These are phyloP conservation scores for Myocastor coypus DNA, from an alignment of 2,113 vertebrate species.

Conservation along the genomic window DNA sequence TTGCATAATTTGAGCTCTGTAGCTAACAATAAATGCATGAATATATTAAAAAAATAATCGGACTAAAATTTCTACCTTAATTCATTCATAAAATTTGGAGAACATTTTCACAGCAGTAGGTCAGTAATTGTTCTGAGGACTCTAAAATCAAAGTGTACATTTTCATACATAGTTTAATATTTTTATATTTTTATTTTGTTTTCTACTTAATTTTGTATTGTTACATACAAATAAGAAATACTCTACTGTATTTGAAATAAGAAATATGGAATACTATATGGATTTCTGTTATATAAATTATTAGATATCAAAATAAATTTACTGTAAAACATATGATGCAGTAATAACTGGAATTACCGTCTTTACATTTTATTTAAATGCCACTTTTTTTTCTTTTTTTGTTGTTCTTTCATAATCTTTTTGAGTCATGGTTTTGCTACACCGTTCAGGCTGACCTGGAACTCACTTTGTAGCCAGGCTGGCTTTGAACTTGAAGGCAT, in stretches of 20 bases:
- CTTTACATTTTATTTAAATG: constrained; percentile 6
- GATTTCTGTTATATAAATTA: not conserved
- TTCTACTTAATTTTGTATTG: not conserved
- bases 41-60: not conserved
- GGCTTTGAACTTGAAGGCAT: too few species aligned
- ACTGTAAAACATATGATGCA: not conserved
- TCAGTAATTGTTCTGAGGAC: not conserved
- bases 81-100: not conserved
- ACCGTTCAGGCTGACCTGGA: too few species aligned
- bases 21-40: not conserved
- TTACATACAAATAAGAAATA: not conserved
- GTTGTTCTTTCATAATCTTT: too few species aligned
- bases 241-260: too few species aligned
- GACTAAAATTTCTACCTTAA: not conserved
- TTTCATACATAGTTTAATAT: not conserved
- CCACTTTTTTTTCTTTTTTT: not conserved
- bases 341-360: not conserved
- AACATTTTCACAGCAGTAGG: not conserved
- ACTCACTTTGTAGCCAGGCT: too few species aligned
- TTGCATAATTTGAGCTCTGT: not conserved
- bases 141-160: not conserved
- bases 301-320: not conserved
- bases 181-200: not conserved
- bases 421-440: too few species aligned
- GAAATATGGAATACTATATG: not conserved